Percentiles rank a stretch among this genome's conserved stretches.
phyloP scores from a whole-genome alignment of 2,797 vertebrate genomes.

The Lagocephalus sceleratus region DNA sequence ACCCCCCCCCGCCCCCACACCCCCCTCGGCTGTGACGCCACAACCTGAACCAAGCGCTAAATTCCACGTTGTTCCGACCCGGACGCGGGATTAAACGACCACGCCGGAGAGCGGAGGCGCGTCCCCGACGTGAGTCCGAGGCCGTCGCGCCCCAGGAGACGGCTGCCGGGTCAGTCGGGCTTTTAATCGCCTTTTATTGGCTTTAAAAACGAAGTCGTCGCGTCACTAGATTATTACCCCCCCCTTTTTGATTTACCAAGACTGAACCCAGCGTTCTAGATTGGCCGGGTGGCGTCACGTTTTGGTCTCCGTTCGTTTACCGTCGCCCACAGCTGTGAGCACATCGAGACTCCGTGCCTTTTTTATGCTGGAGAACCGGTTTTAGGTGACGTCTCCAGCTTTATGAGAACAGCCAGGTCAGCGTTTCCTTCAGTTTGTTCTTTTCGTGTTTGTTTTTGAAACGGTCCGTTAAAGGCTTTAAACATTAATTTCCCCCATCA shows the following conservation, averaged over 20 bases:
- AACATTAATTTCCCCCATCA: no score
- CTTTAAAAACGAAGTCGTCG: neutral
- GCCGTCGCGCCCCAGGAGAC: conserved; percentile 56
- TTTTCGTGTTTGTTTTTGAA: neutral
- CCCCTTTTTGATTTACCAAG: no score
- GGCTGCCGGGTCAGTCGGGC: conserved; percentile 44
- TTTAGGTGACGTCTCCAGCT: neutral
- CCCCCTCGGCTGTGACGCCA: conserved; percentile 16
- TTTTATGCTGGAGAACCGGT: neutral
- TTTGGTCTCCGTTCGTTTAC: neutral
- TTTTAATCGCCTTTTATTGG: conserved; percentile 34
- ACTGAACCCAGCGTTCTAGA: neutral
- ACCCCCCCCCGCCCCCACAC: conserved; percentile 1
- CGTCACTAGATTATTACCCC: neutral
- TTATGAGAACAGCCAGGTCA: neutral
- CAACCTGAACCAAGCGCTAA: conserved; percentile 17
- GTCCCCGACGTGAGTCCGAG: conserved; percentile 50
- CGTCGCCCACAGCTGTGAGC: conserved; percentile 1
- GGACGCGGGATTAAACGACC: conserved; percentile 23
- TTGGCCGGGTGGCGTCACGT: conserved; percentile 2
- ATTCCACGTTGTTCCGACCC: conserved; percentile 9
- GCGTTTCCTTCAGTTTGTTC: neutral
- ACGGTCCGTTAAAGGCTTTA: no score
- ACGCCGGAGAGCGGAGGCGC: conserved; percentile 46
- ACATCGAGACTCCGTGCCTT: conserved; percentile 21